These are phyloP conservation scores for Anguilla obscura DNA, from an alignment of 2,797 vertebrate genomes.

Conservation along the genomic window DNA sequence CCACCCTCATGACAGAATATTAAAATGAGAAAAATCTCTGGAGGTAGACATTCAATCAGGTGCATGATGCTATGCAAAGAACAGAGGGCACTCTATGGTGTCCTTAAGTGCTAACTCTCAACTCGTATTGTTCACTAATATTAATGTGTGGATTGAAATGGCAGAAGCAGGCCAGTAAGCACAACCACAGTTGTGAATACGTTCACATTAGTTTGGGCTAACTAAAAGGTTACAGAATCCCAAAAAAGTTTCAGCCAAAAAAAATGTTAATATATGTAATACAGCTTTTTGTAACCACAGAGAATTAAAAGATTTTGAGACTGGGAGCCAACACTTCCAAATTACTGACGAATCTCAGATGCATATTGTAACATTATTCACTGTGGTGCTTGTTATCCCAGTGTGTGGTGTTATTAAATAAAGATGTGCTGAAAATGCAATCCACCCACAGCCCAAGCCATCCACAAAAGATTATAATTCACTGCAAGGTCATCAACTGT, in stretches of 20 bases:
- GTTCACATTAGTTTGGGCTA: slow-evolving; percentile 10
- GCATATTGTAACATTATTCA: slow-evolving; percentile 16
- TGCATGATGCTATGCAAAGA: not conserved
- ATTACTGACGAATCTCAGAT: not conserved
- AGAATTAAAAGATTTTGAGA: not conserved
- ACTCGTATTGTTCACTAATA: not conserved
- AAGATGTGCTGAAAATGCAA: slow-evolving; percentile 37
- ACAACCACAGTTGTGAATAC: not conserved
- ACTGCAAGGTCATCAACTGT: slow-evolving; percentile 40
- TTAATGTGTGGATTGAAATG: not conserved
- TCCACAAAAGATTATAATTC: slow-evolving; percentile 39
- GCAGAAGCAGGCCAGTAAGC: not conserved
- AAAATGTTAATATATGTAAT: not conserved
- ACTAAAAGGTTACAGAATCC: not conserved
- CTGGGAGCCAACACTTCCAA: not conserved
- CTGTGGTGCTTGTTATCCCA: slow-evolving; percentile 17
- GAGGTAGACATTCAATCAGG: not conserved
- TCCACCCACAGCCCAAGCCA: slow-evolving; percentile 27
- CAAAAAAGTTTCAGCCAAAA: not conserved
- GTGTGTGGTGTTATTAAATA: slow-evolving; percentile 29
- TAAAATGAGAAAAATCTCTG: not conserved
- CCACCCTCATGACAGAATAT: not conserved
- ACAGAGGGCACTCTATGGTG: not conserved
- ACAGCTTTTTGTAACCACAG: not conserved
- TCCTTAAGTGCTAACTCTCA: not conserved